Evolutionary conservation across 2,888 invertebrate genomes (phyloP), one percentile per base, ranked within the genome.

Genomic region (Leptinotarsa juncta): DNA sequence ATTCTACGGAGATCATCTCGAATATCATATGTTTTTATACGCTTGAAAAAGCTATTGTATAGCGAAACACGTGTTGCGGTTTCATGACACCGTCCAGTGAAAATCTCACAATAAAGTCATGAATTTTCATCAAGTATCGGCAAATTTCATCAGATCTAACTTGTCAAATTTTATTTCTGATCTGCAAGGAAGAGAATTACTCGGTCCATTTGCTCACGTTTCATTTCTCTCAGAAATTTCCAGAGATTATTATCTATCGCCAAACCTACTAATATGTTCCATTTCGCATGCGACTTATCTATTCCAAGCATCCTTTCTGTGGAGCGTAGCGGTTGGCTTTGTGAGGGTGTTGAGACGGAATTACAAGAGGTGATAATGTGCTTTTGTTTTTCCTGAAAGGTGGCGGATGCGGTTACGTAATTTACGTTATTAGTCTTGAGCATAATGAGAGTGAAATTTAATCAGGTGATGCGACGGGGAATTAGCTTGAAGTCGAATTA

Each of bases 381-480:
- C 57, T 57, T 57, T 57, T 57, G 57, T 57, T 57, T 57, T 23
- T 57, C 23, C 23, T 57, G 57, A 57, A 20, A 57, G 23, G 23
- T 57, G 57, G 57, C 20, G 57, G 20, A 57, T 57, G 57, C 14
- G 57, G 57, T 57, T 57, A 23, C 57, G 23, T 57, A 57, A 23
- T 57, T 57, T 57, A 57, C 57, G 57, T 57, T 57, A 23, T 57
- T 57, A 57, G 57, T 57, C 57, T 57, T 57, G 57, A 57, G 23
- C 20, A 57, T 57, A 57, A 57, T 14, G 57, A 23, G 57, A 57
- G 57, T 57, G 57, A 57, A 57, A 57, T 57, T 57, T 57, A 57
- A 57, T 57, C 20, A 57, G 57, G 57, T 23, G 57, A 57, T 23
- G 20, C 57, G 57, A 4, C 4, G 57, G 57, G 14, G 20, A 57